Base-by-base conservation (phyloP, 1,140 invertebrate genomes). In the Armadillidium nasatum region DNA sequence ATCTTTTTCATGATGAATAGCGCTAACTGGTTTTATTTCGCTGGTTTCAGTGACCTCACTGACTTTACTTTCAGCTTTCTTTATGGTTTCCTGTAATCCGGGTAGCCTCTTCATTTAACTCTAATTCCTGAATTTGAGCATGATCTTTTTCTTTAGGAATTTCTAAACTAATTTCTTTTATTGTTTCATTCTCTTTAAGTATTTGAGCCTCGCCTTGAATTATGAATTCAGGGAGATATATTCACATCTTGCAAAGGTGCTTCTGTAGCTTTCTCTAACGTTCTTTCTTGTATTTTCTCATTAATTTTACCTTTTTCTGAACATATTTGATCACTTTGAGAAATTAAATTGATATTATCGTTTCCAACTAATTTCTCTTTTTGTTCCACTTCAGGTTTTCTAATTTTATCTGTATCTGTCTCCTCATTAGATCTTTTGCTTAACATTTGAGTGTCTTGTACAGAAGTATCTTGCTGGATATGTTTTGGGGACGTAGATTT, bases 21-120 rank as follows among this genome's bases (percentile, higher is more conserved):
- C 33, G 6, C 33, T 33, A 33, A 33, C 33, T 6, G 33, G 33
- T 33, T 33, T 33, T 33, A 33, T 33, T 33, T 33, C 33, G 11
- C 21, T 13, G 68, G 46, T 44, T 60, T 77, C 60, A 11, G 60
- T 43, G 13, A 46, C 73, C 10, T 73, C 44, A 7, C 10, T 66
- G 66, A 69, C 60, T 44, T 69, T 43, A 10, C 45, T 6, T 23
- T 72, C 22, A 45, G 10, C 23, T 66, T 73, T 60, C 3, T 74
- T 19, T 19, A 68, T 43, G 4, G 10, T 44, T 11, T 71, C n/a
- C 4, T 71, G 33, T 33, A n/a, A 33, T n/a, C n/a, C 70, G n/a
- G n/a, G 44, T 68, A 43, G 1, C 43, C 43, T 74, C 50, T 15
- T 74, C 33, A 19, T 22, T 21, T 66, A n/a, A 4, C 1, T 66